Conservation (phyloP, 1,140 invertebrate genomes). For the Andrena cerasifolii region DNA sequence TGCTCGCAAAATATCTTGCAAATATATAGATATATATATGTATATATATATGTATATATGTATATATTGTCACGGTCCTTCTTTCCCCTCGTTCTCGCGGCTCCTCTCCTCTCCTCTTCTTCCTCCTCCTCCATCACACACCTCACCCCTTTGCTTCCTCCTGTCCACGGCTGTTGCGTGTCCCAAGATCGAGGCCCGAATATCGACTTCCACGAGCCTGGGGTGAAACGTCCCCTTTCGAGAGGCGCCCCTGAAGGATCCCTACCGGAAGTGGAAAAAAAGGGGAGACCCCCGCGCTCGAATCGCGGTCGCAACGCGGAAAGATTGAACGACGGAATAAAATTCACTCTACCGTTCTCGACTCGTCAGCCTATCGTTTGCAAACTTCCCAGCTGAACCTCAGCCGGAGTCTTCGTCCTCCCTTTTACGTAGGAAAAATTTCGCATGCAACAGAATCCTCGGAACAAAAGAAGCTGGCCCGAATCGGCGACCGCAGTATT, state of each 20-base stretch:
- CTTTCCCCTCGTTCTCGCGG: not conserved
- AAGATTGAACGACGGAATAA: not conserved
- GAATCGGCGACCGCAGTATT: too few species aligned
- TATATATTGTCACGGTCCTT: conserved; percentile 70
- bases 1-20: conserved; percentile 76
- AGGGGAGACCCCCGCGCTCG: conserved; percentile 5
- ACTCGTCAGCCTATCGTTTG: too few species aligned
- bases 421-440: too few species aligned
- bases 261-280: not conserved
- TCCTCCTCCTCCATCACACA: not conserved
- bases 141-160: not conserved
- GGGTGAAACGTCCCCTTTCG: too few species aligned
- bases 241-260: not conserved
- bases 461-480: too few species aligned
- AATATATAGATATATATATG: conserved; percentile 70
- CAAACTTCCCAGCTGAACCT: too few species aligned
- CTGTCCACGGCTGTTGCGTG: not conserved
- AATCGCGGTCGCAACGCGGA: not conserved
- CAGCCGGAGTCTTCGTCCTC: too few species aligned
- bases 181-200: not conserved
- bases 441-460: too few species aligned
- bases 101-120: not conserved
- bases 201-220: not conserved
- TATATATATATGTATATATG: conserved; percentile 64
- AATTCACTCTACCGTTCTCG: too few species aligned